Evolutionary conservation across 2,797 vertebrate species (phyloP), one percentile per base, ranked within the genome.

Genomic region (Pangasius sanitwongsei): DNA sequence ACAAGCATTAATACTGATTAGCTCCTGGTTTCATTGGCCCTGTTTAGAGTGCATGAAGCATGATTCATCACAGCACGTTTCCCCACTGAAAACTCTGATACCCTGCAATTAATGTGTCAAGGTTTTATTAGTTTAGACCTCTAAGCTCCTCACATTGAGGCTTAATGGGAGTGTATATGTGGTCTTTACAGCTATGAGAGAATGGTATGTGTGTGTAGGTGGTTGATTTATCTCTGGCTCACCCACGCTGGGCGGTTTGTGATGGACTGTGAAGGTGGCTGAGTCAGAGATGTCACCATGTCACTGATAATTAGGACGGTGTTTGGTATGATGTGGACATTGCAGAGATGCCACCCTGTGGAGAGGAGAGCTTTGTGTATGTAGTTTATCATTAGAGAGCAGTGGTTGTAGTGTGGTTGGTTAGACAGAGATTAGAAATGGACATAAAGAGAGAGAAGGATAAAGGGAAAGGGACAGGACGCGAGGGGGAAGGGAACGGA

Each of bases 361-460:
- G 48, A 69, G 69, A 85, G 77, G 50, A 78, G 11, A 80, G 44
- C 48, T 59, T 48, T 53, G 82, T 55, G 70, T 84, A 53, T 50
- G 44, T 86, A 93, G 91, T 91, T 93, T 92, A 92, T 91, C 44
- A 88, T 86, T 74, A 89, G 41, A 18, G n/a, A 85, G 7, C 7
- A 20, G 3, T 44, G 20, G 48, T n/a, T 13, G 9, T 80, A 59
- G 16, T 16, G 15, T 50, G 16, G 44, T 37, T 74, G 41, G 28
- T 75, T 50, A 70, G n/a, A 50, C 83, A 34, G 9, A 37, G 18
- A 61, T 65, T 83, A 28, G 65, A 75, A 50, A 50, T 16, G 31
- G 69, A 83, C n/a, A 69, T 44, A 41, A 69, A 78, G 53, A 44
- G 63, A 59, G n/a, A 78, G 67, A 63, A 59, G 13, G 48, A 63